phyloP scores from a whole-genome alignment of 2,113 vertebrate species.

The Tympanuchus pallidicinctus region DNA sequence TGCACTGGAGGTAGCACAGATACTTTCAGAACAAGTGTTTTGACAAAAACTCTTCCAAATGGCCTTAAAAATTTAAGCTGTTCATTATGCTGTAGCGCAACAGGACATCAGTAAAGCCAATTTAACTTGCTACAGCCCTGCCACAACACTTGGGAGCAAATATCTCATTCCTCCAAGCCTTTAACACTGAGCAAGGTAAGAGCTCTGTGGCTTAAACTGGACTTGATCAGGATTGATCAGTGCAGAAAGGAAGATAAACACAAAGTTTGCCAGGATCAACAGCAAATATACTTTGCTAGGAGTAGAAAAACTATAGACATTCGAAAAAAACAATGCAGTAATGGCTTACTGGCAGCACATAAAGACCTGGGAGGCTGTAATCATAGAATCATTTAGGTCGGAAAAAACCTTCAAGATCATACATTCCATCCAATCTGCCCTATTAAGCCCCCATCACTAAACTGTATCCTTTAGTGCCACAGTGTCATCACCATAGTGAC shows the following conservation, averaged over 20 bases:
- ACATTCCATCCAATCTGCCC: background rate
- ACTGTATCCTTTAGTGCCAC: background rate
- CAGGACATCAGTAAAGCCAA: background rate
- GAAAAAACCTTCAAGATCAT: background rate
- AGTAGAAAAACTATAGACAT: background rate
- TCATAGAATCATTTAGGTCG: background rate
- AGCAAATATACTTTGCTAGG: background rate
- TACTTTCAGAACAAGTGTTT: background rate
- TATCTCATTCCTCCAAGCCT: background rate
- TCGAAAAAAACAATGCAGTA: background rate
- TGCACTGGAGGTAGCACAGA: background rate
- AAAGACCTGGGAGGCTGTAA: background rate
- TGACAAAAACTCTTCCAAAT: background rate
- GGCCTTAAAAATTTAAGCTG: background rate
- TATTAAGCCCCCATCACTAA: background rate
- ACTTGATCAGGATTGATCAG: background rate
- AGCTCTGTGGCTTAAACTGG: background rate
- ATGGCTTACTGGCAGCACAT: background rate
- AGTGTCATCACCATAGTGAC: background rate
- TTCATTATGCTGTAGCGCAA: background rate
- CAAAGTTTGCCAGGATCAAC: background rate
- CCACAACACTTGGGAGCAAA: background rate
- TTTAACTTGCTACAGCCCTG: background rate
- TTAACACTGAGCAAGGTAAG: background rate
- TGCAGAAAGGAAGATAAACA: rapidly evolving